Evolutionary conservation across 2,888 invertebrate genomes (phyloP), one percentile per base, ranked within the genome.

Genomic region (Sinohyriopsis cumingii): DNA sequence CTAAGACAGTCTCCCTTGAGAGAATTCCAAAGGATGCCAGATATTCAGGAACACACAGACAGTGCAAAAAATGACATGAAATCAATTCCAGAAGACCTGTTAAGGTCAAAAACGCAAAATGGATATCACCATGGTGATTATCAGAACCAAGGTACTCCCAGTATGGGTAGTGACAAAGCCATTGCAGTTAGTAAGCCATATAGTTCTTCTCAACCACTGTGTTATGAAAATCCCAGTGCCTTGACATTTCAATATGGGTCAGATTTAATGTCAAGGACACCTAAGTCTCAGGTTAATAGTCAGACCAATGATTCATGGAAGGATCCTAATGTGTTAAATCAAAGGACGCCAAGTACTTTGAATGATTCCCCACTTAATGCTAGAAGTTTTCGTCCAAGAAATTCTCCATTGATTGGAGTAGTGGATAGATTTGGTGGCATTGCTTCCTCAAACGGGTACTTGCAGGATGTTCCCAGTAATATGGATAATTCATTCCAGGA

Each of bases 301-400:
- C 70, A 73, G 56, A 75, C 75, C 1, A 70, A 75, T 25, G 71
- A 73, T n/a, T 77, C 77, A 25, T 77, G 75, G 25, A 77, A 75
- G 71, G 77, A 77, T 70, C 73, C 77, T 59, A 75, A 75, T 75
- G 75, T 73, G 70, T 77, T 69, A 68, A 77, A 75, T 75, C 75
- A 77, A 73, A 68, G 68, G 62, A 72, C 73, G 45, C 64, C 71
- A 28, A 67, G 63, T 20, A 57, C 63, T 33, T 57, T 75, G 22
- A 72, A 71, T 56, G 77, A 77, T 64, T 77, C 77, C 18, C 77
- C 77, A 6, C 70, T 73, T 33, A 71, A 54, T 59, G 54, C 19
- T 55, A 68, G 69, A 24, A 73, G 71, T 59, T 66, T 67, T 20
- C 55, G 76, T 55, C 67, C 75, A 62, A 73, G 79, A 68, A 78